phyloP scores from a whole-genome alignment of 2,888 invertebrate species.

The Rhaphigaster nebulosa region DNA sequence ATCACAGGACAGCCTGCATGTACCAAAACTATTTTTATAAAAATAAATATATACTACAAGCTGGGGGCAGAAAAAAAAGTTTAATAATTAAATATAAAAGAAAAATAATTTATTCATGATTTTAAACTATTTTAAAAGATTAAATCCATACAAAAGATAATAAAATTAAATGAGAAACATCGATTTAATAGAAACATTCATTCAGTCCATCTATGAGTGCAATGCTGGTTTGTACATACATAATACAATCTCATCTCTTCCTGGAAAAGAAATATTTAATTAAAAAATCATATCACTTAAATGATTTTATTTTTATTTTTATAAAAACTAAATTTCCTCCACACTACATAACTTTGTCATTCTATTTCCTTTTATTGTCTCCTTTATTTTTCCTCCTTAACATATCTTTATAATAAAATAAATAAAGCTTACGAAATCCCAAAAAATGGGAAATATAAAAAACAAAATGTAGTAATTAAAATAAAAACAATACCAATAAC shows the following conservation, averaged over 20 bases:
- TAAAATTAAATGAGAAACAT: not conserved
- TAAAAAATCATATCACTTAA: not conserved
- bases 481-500: no score
- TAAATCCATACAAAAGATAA: not conserved
- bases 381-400: no score
- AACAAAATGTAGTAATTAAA: not conserved
- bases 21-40: no score
- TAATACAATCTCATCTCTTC: slow-evolving; percentile 98
- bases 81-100: not conserved
- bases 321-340: no score
- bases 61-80: no score
- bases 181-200: slow-evolving; percentile 68
- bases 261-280: slow-evolving; percentile 67
- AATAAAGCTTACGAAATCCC: not conserved
- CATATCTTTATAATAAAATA: not conserved
- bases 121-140: not conserved
- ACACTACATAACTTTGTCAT: no score
- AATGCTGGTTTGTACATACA: slow-evolving; percentile 92
- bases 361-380: no score
- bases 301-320: not conserved
- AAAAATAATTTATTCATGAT: not conserved
- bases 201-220: slow-evolving; percentile 97
- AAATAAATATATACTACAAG: no score
- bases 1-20: no score
- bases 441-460: not conserved